These are phyloP conservation scores for Holotrichia oblita DNA, from an alignment of 1,140 invertebrate species.

Conservation along the genomic window DNA sequence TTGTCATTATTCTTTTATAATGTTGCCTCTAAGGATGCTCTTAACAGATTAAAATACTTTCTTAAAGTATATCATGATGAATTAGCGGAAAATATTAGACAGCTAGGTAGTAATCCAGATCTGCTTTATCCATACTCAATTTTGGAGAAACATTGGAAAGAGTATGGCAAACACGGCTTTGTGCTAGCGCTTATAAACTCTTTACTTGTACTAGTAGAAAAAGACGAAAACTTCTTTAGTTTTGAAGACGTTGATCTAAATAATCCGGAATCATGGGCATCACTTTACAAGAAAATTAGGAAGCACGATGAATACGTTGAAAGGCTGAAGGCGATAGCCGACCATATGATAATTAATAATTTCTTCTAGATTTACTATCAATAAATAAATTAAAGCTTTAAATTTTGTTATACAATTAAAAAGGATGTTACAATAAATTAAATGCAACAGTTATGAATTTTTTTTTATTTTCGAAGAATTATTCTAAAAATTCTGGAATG, in stretches of 20 bases:
- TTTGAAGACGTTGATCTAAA: background rate
- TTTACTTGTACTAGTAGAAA: background rate
- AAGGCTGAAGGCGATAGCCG: too few species aligned
- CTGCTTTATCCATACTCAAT: slow-evolving; percentile 61
- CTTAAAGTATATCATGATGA: slow-evolving; percentile 65
- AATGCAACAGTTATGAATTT: too few species aligned
- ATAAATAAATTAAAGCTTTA: too few species aligned
- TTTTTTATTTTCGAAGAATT: too few species aligned
- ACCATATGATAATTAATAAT: too few species aligned
- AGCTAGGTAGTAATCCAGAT: slow-evolving; percentile 59
- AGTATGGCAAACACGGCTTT: slow-evolving; percentile 45
- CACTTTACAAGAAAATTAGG: too few species aligned
- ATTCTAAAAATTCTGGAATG: too few species aligned
- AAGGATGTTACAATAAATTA: too few species aligned
- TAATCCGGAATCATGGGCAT: background rate
- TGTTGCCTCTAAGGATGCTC: slow-evolving; percentile 62
- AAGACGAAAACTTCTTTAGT: background rate
- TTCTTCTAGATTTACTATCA: too few species aligned
- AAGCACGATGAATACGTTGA: too few species aligned
- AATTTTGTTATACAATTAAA: too few species aligned
- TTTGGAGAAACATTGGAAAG: slow-evolving; percentile 60
- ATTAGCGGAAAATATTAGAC: slow-evolving; percentile 55
- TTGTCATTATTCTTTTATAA: slow-evolving; percentile 66
- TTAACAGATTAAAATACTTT: slow-evolving; percentile 62
- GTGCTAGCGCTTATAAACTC: background rate